These are phyloP conservation scores for Lytechinus variegatus DNA, from an alignment of 35 echinoderm and acorn worm genomes.

Conservation along the genomic window DNA sequence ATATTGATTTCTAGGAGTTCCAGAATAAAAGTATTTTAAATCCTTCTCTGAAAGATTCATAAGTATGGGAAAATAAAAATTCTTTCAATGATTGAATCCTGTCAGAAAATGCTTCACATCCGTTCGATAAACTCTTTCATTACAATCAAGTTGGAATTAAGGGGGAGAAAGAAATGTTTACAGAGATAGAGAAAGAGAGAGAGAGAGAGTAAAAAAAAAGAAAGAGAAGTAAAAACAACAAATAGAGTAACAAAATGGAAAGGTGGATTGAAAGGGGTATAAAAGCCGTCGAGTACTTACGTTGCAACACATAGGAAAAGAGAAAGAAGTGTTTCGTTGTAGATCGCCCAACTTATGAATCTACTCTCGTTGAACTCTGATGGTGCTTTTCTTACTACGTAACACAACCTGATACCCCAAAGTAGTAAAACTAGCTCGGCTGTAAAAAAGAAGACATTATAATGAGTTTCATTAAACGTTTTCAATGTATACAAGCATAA, in stretches of 20 bases:
- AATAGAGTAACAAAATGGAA: neutral
- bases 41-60: too few relatives aligned
- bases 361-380: constrained; percentile 99
- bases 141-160: too few relatives aligned
- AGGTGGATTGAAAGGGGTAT: too few relatives aligned
- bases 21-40: too few relatives aligned
- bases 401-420: constrained; percentile 95
- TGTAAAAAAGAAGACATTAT: constrained; percentile 41
- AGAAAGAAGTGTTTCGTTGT: constrained; percentile 98
- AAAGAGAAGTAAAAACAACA: neutral
- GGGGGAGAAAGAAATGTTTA: too few relatives aligned
- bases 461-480: too few relatives aligned
- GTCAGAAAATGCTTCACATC: too few relatives aligned
- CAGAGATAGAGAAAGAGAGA: neutral
- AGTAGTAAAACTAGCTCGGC: constrained; percentile 89
- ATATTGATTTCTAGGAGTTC: too few relatives aligned
- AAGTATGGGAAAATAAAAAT: too few relatives aligned
- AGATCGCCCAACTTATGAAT: constrained; percentile 99
- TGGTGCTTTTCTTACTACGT: constrained; percentile 95
- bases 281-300: constrained; percentile 64
- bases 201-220: neutral
- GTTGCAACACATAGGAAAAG: constrained; percentile 92
- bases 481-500: too few relatives aligned
- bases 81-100: too few relatives aligned
- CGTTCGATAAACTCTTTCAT: too few relatives aligned